phyloP scores from a whole-genome alignment of 2,888 invertebrate genomes.

The Caenorhabditis panamensis region DNA sequence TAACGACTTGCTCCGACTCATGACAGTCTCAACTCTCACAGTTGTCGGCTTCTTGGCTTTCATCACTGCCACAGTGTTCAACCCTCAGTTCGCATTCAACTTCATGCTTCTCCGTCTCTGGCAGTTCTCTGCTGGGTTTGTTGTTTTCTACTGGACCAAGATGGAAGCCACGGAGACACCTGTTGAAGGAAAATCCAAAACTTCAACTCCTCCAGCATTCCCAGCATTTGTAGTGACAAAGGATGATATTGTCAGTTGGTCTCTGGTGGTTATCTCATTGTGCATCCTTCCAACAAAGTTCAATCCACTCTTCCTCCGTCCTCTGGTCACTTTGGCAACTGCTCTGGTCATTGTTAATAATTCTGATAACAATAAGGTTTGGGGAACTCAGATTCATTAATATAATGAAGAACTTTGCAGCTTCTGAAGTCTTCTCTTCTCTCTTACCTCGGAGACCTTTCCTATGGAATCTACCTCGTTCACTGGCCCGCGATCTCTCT shows the following conservation, averaged over 20 bases:
- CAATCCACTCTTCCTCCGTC: slow-evolving; percentile 23
- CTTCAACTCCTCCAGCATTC: background rate
- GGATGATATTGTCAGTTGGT: slow-evolving; percentile 4
- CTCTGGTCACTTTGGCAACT: slow-evolving; percentile 25
- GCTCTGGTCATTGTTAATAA: slow-evolving; percentile 29
- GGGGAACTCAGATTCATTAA: background rate
- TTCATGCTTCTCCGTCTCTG: slow-evolving; percentile 58
- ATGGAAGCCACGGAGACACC: background rate
- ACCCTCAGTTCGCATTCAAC: slow-evolving; percentile 57
- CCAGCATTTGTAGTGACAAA: background rate
- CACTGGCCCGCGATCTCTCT: slow-evolving; percentile 45
- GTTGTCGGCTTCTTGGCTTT: slow-evolving; percentile 25
- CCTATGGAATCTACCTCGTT: slow-evolving; percentile 22
- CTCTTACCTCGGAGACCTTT: slow-evolving; percentile 27
- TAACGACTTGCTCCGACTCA: slow-evolving; percentile 31
- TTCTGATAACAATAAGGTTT: slow-evolving; percentile 17
- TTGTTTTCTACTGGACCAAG: slow-evolving; percentile 41
- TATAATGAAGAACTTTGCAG: background rate
- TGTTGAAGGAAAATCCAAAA: background rate
- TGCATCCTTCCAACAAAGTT: slow-evolving; percentile 29
- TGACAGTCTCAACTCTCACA: slow-evolving; percentile 19
- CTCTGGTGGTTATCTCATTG: slow-evolving; percentile 5
- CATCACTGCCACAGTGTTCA: slow-evolving; percentile 13
- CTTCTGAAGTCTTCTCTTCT: slow-evolving; percentile 9
- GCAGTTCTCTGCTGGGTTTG: slow-evolving; percentile 57